phyloP scores from a whole-genome alignment of 2,888 invertebrate genomes.

The Mayetiola destructor region DNA sequence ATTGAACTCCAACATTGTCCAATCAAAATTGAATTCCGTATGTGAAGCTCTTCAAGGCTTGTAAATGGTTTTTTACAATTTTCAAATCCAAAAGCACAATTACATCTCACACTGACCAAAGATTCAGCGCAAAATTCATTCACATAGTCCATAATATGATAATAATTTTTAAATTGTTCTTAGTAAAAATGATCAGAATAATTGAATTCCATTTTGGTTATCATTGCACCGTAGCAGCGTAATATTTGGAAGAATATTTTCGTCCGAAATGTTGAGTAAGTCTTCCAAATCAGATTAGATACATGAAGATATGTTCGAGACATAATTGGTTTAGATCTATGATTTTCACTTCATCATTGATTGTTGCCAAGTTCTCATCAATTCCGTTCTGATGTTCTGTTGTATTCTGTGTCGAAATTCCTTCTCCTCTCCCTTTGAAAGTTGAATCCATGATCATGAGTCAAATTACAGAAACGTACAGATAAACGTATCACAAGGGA shows the following conservation, averaged over 20 bases:
- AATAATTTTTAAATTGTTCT: background rate
- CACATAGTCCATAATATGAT: background rate
- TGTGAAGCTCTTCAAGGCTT: background rate
- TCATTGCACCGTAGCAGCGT: background rate
- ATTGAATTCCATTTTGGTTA: background rate
- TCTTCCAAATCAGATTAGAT: background rate
- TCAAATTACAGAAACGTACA: background rate
- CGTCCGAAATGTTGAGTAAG: background rate
- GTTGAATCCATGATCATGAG: background rate
- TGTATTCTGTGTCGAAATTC: background rate
- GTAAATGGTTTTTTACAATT: background rate
- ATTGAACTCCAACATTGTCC: background rate
- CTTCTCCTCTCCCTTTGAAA: background rate
- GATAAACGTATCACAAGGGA: background rate
- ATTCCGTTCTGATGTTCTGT: background rate
- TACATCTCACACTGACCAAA: background rate
- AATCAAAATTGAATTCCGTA: background rate
- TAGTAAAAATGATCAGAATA: background rate
- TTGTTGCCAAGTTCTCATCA: background rate
- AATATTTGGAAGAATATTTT: background rate
- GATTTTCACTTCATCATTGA: conserved; percentile 1
- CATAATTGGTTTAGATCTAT: background rate
- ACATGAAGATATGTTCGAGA: background rate
- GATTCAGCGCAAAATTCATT: background rate
- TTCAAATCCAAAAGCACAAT: background rate